Conservation (phyloP, 2,113 vertebrate species). For the Lipotes vexillifer region DNA sequence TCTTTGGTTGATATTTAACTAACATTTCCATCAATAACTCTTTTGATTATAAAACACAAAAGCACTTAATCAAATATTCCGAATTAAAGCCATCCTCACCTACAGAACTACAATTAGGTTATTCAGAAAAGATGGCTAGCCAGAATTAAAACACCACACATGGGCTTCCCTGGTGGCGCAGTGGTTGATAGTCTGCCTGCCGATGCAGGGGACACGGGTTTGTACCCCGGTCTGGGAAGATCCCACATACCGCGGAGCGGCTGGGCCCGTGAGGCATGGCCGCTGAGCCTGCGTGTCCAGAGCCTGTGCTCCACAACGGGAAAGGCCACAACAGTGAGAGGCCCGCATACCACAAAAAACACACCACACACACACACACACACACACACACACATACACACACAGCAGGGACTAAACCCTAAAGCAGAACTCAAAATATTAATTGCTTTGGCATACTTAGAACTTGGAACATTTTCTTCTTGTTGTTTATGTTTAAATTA, state of each 20-base stretch:
- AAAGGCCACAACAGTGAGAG: too few relatives aligned
- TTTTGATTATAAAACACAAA: background rate
- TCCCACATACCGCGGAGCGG: too few relatives aligned
- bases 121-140: background rate
- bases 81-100: background rate
- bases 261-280: too few relatives aligned
- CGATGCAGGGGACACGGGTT: too few relatives aligned
- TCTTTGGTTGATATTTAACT: background rate
- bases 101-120: background rate
- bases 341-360: too few relatives aligned
- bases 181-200: too few relatives aligned
- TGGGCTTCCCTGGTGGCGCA: too few relatives aligned
- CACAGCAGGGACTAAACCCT: background rate
- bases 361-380: background rate
- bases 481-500: constrained; percentile 24
- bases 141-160: background rate
- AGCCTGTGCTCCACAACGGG: too few relatives aligned
- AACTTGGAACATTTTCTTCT: background rate
- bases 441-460: constrained; percentile 4
- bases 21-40: background rate
- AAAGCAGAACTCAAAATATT: constrained; percentile 14
- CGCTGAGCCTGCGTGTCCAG: too few relatives aligned
- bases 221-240: too few relatives aligned
- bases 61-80: background rate
- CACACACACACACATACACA: background rate